Evolutionary conservation across 2,888 invertebrate species (phyloP), one percentile per base, ranked within the genome.

Genomic region (Podabrus alpinus): DNA sequence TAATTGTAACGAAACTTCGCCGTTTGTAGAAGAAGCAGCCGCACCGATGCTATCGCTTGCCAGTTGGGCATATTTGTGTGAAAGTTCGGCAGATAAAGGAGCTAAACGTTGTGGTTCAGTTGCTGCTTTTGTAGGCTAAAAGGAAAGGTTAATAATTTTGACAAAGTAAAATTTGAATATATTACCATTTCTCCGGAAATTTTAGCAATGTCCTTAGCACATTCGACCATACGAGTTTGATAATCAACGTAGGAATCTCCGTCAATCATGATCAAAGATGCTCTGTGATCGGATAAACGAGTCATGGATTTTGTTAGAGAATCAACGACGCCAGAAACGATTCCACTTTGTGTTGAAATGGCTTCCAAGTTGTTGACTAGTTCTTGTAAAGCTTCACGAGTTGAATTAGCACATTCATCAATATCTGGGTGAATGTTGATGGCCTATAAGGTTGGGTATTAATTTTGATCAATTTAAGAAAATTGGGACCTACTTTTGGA

Each of bases 221-320:
- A 92, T 79, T 94, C 94, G 21, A 99, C 97, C 98, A 99, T 99
- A 77, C 97, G 90, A 0, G 98, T 97, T 88, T 99, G 99, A 86
- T 96, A 98, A 88, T 98, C 98, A 3, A 97, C 98, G 87, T 95
- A 99, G 0, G 91, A 89, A 81, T 92, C 91, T 66, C 90, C 91
- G 81, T 91, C 92, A 0, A 92, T 90, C 2, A 94, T 93, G 75
- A 94, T 88, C 9, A 94, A 88, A 0, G 94, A 94, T 86, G 92
- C 92, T 83, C 93, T 90, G 84, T 93, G 92, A 80, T 95, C 94
- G 0, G 95, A 93, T 73, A 97, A 90, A 1, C 94, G 88, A 0
- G 93, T 93, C 86, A 97, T 95, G n/a, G 97, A 93, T 10, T 97
- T 90, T n/a, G 94, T 94, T 77, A 99, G 92, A 73, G 94, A 93